Percentiles rank a stretch among this genome's conserved stretches.
Evolutionary conservation across 1,140 invertebrate species (phyloP).

Genomic region (Rhynchophorus ferrugineus): DNA sequence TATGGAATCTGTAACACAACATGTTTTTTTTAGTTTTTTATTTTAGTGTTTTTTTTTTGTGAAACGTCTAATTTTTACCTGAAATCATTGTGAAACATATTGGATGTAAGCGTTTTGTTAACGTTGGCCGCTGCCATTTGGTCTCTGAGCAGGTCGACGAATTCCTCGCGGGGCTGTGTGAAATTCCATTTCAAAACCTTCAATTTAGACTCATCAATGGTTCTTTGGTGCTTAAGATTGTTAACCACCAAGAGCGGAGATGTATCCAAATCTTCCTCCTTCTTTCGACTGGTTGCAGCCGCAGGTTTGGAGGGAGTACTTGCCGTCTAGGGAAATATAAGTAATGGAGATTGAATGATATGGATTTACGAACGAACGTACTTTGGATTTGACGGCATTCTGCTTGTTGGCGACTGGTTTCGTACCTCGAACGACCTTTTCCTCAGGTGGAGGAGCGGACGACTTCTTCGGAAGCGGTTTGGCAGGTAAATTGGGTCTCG

Average conservation of each 20-base stretch:
- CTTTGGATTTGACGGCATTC: conserved; percentile 35
- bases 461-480: conserved; percentile 63
- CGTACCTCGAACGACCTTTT: conserved; percentile 42
- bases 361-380: conserved; percentile 1
- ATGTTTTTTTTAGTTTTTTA: conserved; percentile 1
- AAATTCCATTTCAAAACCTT: conserved; percentile 97
- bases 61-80: conserved; percentile 40
- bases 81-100: conserved; percentile 95
- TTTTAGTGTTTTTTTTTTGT: too few relatives aligned
- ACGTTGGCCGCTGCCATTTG: conserved; percentile 85
- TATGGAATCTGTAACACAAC: conserved; percentile 64
- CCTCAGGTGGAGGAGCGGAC: conserved; percentile 37
- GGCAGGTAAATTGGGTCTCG: conserved; percentile 71
- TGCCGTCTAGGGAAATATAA: conserved; percentile 20
- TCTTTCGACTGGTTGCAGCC: conserved; percentile 54
- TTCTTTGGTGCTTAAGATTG: conserved; percentile 82
- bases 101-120: conserved; percentile 75
- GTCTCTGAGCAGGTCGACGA: conserved; percentile 83
- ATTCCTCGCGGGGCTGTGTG: conserved; percentile 84
- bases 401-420: conserved; percentile 33
- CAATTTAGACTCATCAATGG: conserved; percentile 86
- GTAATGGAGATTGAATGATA: not conserved
- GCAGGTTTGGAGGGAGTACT: conserved; percentile 17
- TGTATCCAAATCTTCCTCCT: conserved; percentile 79
- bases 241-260: conserved; percentile 76